Conservation (phyloP, 2,888 invertebrate genomes). For the Encarsia formosa region DNA sequence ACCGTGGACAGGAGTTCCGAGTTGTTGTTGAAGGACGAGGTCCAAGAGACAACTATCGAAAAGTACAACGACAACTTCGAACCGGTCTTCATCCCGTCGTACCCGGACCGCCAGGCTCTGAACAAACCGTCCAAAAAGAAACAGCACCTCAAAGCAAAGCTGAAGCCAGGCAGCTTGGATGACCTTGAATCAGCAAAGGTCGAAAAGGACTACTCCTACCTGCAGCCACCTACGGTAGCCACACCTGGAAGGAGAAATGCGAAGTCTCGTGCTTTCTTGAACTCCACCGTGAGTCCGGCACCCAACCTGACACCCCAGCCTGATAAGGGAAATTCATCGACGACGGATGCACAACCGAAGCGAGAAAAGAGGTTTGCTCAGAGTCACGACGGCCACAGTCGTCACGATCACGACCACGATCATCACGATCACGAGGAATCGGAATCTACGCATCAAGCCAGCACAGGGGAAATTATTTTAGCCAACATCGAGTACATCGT, state of each 20-base stretch:
- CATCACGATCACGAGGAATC: conserved; percentile 22
- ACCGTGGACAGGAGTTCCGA: conserved; percentile 32
- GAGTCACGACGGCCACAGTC: conserved; percentile 21
- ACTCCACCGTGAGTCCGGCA: conserved; percentile 57
- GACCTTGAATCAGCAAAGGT: conserved; percentile 70
- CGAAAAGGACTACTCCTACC: neutral
- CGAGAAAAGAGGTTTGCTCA: conserved; percentile 37
- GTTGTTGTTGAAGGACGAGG: conserved; percentile 6
- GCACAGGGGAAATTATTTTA: conserved; percentile 37
- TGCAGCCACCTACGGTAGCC: neutral
- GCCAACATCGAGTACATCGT: conserved; percentile 41
- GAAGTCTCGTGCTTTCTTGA: conserved; percentile 5
- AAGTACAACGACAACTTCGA: conserved; percentile 61
- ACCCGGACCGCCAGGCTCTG: conserved; percentile 57
- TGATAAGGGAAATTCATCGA: conserved; percentile 53
- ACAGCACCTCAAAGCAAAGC: conserved; percentile 13
- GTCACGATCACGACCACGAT: conserved; percentile 16
- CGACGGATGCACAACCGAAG: conserved; percentile 12
- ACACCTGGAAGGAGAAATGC: conserved; percentile 43
- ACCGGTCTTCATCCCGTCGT: conserved; percentile 78
- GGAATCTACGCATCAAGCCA: conserved; percentile 13
- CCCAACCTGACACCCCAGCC: conserved; percentile 64
- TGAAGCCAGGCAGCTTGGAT: conserved; percentile 46
- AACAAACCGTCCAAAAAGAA: conserved; percentile 39
- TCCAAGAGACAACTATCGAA: neutral